Conservation (phyloP, 2,888 invertebrate genomes). For the Micropterix aruncella region DNA sequence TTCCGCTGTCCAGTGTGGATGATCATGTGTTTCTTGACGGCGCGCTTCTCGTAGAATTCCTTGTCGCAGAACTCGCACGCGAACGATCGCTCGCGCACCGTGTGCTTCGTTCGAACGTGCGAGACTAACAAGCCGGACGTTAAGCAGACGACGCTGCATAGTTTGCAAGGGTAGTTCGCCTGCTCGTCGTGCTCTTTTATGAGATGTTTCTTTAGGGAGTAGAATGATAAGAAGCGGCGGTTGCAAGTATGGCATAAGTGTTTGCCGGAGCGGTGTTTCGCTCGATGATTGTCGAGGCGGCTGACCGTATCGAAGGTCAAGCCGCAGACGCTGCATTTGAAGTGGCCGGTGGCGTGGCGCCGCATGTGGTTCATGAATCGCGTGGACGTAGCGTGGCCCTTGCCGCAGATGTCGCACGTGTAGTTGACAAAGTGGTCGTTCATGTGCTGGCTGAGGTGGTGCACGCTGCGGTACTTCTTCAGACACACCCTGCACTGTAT, state of each 20-base stretch:
- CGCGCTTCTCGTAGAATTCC: background rate
- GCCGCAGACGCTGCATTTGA: conserved; percentile 28
- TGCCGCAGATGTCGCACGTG: conserved; percentile 21
- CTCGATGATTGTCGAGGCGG: background rate
- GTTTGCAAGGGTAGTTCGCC: background rate
- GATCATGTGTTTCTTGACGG: background rate
- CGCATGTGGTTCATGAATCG: conserved; percentile 2
- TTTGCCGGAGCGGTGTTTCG: background rate
- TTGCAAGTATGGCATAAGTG: background rate
- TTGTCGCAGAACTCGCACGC: background rate
- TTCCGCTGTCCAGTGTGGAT: background rate
- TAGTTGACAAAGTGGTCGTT: conserved; percentile 20
- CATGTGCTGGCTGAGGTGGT: conserved; percentile 18
- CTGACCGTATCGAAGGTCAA: conserved; percentile 20
- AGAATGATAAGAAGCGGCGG: background rate
- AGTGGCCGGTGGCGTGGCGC: background rate
- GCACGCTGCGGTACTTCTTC: background rate
- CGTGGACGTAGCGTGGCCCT: conserved; percentile 18
- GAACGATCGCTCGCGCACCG: background rate
- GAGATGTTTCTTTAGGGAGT: background rate
- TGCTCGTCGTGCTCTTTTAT: background rate
- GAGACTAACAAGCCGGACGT: background rate
- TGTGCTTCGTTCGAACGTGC: background rate
- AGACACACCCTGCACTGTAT: conserved; percentile 8
- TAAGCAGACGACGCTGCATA: background rate